Conservation (phyloP, 2,797 vertebrate genomes). For the Champsocephalus esox region DNA sequence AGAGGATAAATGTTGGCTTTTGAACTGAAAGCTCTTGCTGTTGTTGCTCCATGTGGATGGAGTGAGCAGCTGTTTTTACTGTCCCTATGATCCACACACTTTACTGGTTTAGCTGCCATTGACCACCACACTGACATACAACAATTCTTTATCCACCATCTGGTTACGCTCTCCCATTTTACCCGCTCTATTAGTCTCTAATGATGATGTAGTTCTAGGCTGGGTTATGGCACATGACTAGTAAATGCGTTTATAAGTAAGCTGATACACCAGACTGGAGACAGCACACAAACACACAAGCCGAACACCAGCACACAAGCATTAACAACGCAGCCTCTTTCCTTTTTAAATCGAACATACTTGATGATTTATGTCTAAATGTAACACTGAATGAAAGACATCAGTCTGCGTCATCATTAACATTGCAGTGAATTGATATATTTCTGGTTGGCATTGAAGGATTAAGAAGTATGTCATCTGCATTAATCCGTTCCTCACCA, state of each 20-base stretch:
- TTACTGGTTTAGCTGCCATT: conserved; percentile 41
- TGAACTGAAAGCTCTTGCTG: conserved; percentile 51
- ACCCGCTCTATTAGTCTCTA: conserved; percentile 33
- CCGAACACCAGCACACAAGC: conserved; percentile 19
- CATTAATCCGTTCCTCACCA: conserved; percentile 73
- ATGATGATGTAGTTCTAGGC: conserved; percentile 45
- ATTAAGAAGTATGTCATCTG: conserved; percentile 78
- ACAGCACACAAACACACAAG: conserved; percentile 14
- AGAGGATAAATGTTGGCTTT: conserved; percentile 29
- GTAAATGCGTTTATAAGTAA: conserved; percentile 51
- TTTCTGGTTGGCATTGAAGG: conserved; percentile 68
- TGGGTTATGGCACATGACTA: conserved; percentile 26
- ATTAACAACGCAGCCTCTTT: conserved; percentile 3
- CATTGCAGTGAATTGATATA: conserved; percentile 65
- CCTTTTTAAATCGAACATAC: conserved; percentile 21
- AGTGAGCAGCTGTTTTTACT: conserved; percentile 66
- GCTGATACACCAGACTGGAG: conserved; percentile 48
- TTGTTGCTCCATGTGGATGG: conserved; percentile 13
- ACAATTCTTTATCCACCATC: conserved; percentile 64
- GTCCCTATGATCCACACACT: conserved; percentile 61
- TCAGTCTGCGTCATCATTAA: conserved; percentile 62
- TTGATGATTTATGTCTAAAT: conserved; percentile 48
- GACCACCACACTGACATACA: conserved; percentile 45
- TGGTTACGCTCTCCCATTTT: conserved; percentile 47
- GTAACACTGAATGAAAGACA: conserved; percentile 46